Conservation (phyloP, 2,888 invertebrate genomes). For the Linnaemya vulpina region DNA sequence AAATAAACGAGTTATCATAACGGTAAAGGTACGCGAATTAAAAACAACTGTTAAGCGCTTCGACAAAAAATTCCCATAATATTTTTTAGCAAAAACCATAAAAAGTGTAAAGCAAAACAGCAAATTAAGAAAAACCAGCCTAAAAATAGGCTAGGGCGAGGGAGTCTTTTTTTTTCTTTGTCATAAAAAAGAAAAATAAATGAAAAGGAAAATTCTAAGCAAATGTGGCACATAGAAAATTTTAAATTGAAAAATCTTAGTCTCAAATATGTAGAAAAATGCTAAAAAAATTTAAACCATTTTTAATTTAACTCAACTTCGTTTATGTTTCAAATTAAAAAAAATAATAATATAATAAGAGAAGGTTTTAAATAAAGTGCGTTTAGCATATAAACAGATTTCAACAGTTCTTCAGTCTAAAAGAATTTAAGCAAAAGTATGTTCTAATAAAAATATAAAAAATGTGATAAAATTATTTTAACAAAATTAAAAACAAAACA, state of each 20-base stretch:
- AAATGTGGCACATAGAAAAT: constrained; percentile 2
- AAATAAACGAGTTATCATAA: constrained; percentile 70
- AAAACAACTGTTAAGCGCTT: constrained; percentile 58
- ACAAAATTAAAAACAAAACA: constrained; percentile 37
- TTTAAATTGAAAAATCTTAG: neutral
- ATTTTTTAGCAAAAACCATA: constrained; percentile 20
- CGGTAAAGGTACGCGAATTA: constrained; percentile 68
- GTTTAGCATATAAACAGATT: neutral
- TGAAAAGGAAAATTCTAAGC: constrained; percentile 14
- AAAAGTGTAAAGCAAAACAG: constrained; percentile 49
- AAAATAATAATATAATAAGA: neutral
- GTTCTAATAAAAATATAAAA: constrained; percentile 49
- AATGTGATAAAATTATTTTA: constrained; percentile 61
- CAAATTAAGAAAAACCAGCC: constrained; percentile 33
- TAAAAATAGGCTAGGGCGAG: constrained; percentile 54
- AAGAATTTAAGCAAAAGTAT: constrained; percentile 43
- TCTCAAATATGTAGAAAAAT: neutral
- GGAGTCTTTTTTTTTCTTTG: constrained; percentile 1
- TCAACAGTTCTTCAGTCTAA: neutral
- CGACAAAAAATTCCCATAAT: constrained; percentile 4
- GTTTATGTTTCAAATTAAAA: neutral
- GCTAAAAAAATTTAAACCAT: neutral
- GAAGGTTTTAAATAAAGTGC: neutral
- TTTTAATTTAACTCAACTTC: neutral
- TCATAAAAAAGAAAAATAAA: neutral